These are phyloP conservation scores for Dynastes maya DNA, from an alignment of 2,888 invertebrate species.

Conservation along the genomic window DNA sequence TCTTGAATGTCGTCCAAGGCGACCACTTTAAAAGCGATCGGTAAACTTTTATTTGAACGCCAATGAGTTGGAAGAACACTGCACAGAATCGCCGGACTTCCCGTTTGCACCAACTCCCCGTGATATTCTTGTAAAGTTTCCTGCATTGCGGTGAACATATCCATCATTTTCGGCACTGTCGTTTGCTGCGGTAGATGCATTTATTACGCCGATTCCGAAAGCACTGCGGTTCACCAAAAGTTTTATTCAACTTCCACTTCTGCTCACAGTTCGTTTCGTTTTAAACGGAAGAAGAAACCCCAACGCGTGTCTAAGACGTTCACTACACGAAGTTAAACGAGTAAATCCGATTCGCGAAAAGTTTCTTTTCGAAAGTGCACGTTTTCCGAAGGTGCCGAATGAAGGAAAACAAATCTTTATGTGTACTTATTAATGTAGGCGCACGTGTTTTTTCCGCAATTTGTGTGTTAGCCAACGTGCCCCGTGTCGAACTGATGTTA, in stretches of 20 bases:
- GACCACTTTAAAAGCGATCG: conserved; percentile 96
- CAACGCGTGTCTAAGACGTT: conserved; percentile 64
- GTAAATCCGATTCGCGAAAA: conserved; percentile 45
- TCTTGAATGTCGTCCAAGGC: conserved; percentile 94
- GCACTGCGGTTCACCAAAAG: conserved; percentile 58
- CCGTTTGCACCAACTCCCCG: conserved; percentile 95
- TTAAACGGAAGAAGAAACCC: conserved; percentile 54
- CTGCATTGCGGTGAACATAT: conserved; percentile 83
- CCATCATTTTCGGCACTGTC: conserved; percentile 78
- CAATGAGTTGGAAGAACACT: conserved; percentile 95
- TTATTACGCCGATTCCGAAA: conserved; percentile 62
- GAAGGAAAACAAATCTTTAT: conserved; percentile 22
- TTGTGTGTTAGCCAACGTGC: conserved; percentile 52
- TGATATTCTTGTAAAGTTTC: conserved; percentile 90
- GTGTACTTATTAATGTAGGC: conserved; percentile 26
- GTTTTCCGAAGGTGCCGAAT: background rate
- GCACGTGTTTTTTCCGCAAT: conserved; percentile 51
- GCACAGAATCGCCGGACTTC: conserved; percentile 96
- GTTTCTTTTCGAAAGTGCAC: conserved; percentile 37
- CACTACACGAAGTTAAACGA: conserved; percentile 70
- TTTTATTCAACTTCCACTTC: conserved; percentile 46
- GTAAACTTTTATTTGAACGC: conserved; percentile 97
- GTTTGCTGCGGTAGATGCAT: conserved; percentile 79
- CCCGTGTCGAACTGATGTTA: conserved; percentile 62
- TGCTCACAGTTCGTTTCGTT: conserved; percentile 50